Conservation (phyloP, 2,113 vertebrate species). For the Notechis scutatus region DNA sequence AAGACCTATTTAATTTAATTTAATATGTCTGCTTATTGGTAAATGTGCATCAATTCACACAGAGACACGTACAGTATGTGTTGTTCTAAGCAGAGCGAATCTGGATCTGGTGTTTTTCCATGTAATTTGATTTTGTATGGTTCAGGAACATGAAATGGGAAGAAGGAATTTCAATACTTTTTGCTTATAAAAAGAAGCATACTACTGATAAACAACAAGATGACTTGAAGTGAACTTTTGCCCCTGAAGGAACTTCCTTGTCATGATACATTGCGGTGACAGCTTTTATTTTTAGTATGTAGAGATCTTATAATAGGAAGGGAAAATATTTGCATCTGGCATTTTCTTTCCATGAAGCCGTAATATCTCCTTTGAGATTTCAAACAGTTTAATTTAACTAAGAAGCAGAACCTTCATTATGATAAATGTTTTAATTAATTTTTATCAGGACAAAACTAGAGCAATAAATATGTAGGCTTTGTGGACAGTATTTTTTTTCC, state of each 20-base stretch:
- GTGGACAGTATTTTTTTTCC: neutral
- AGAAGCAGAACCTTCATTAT: neutral
- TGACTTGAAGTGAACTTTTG: neutral
- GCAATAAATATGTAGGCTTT: neutral
- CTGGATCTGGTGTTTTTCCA: neutral
- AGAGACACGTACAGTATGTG: neutral
- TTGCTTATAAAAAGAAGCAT: neutral
- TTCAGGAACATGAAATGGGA: neutral
- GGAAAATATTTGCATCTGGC: slow-evolving; percentile 1
- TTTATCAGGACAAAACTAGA: slow-evolving; percentile 9
- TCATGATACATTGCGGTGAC: neutral
- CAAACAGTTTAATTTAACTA: slow-evolving; percentile 12
- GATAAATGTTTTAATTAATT: slow-evolving; percentile 13
- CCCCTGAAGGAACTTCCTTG: neutral
- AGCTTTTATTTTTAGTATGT: neutral
- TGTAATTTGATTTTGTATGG: neutral
- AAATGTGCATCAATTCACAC: neutral
- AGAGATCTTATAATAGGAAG: neutral
- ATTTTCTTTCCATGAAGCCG: slow-evolving; percentile 1
- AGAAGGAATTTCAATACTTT: neutral
- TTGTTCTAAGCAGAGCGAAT: neutral
- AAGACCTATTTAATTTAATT: neutral
- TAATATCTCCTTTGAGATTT: slow-evolving; percentile 16
- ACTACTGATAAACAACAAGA: neutral
- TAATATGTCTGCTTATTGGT: neutral